Evolutionary conservation across 2,113 vertebrate genomes (phyloP).

Genomic region (Regulus satrapa): DNA sequence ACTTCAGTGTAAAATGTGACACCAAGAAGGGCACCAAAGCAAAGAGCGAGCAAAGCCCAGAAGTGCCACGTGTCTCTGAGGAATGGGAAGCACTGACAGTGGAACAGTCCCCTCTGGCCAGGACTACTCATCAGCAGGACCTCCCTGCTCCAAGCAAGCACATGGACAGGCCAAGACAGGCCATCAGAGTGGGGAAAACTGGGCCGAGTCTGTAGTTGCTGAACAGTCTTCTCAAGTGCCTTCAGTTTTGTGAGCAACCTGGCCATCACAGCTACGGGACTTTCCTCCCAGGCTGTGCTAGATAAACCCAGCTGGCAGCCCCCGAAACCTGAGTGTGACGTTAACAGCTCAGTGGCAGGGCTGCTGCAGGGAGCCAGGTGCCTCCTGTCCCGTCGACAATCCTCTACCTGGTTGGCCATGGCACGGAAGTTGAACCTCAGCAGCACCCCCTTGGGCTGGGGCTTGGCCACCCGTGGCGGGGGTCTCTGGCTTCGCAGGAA

Average conservation of each 20-base stretch:
- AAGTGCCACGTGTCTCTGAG: conserved; percentile 1
- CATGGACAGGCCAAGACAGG: background rate
- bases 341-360: background rate
- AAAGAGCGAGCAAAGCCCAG: conserved; percentile 22
- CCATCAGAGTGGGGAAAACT: background rate
- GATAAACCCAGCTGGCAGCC: background rate
- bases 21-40: conserved; percentile 10
- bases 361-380: background rate
- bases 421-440: conserved; percentile 74
- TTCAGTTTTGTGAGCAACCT: background rate
- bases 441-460: conserved; percentile 66
- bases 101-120: background rate
- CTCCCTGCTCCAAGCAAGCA: background rate
- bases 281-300: background rate
- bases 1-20: background rate
- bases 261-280: background rate
- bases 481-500: conserved; percentile 22
- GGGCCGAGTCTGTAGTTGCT: conserved; percentile 11
- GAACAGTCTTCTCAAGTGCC: conserved; percentile 21
- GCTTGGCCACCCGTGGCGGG: background rate
- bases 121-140: background rate
- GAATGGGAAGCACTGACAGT: background rate
- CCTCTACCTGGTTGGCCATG: conserved; percentile 73
- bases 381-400: background rate
- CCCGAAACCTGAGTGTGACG: background rate